Evolutionary conservation across 2,888 invertebrate species (phyloP).

Genomic region (Sinentomon sp.): DNA sequence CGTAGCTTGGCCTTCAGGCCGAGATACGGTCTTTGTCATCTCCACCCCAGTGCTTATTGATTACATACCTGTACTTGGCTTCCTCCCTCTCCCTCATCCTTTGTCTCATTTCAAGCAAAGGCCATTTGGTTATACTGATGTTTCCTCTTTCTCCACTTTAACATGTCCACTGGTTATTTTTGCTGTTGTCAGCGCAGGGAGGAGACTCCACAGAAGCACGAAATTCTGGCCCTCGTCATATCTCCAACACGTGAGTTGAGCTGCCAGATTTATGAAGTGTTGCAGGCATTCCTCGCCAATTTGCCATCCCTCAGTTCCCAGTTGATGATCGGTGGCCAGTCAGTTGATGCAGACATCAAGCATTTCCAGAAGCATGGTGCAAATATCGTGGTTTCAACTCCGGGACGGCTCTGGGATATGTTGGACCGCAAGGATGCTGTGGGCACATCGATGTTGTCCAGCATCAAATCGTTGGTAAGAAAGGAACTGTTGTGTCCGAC

Average conservation of each 20-base stretch:
- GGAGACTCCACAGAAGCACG: slow-evolving; percentile 35
- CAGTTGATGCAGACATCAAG: slow-evolving; percentile 42
- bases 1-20: no score
- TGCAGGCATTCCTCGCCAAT: slow-evolving; percentile 24
- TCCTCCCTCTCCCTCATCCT: no score
- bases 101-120: no score
- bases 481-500: no score
- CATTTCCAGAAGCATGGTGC: slow-evolving; percentile 36
- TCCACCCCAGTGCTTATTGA: no score
- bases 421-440: slow-evolving; percentile 23
- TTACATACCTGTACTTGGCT: no score
- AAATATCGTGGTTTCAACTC: slow-evolving; percentile 77
- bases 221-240: slow-evolving; percentile 65
- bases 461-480: no score
- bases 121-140: no score
- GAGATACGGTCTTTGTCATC: no score
- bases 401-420: slow-evolving; percentile 72
- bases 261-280: slow-evolving; percentile 48
- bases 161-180: no score
- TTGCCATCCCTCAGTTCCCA: slow-evolving; percentile 20
- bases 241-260: slow-evolving; percentile 92
- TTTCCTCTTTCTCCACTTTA: no score
- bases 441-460: no score
- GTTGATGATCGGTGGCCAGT: slow-evolving; percentile 44
- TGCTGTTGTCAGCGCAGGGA: slow-evolving; percentile 29